A percentile compares a stretch with the other conserved stretches of the same genome.
Conservation (phyloP, 2,113 vertebrate genomes). For the Myanophis thanlyinensis region DNA sequence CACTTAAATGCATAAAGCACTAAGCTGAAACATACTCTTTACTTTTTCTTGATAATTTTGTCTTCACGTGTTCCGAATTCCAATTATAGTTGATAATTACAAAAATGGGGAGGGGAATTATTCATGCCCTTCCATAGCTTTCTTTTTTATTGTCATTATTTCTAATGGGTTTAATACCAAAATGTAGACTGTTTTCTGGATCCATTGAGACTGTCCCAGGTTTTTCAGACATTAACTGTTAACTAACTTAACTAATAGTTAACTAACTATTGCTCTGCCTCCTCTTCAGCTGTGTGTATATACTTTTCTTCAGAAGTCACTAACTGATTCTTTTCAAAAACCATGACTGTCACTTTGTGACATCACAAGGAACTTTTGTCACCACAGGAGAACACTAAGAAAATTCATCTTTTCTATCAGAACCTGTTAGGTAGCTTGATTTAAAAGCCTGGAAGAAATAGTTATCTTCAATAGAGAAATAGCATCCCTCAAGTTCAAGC, state of each 20-base stretch:
- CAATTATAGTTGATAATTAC: not conserved
- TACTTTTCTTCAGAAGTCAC: not conserved
- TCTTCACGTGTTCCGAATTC: not conserved
- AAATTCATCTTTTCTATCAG: not conserved
- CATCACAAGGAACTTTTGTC: not conserved
- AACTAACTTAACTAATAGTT: too few species aligned
- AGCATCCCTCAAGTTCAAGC: not conserved
- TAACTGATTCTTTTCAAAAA: not conserved
- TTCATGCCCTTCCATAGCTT: not conserved
- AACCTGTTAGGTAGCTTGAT: not conserved
- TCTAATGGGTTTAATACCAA: not conserved
- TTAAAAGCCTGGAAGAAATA: not conserved
- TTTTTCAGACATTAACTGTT: too few species aligned
- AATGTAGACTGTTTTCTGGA: conserved; percentile 30
- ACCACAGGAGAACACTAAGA: accelerated
- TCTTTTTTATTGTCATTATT: not conserved
- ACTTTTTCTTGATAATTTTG: not conserved
- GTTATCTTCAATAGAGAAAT: not conserved
- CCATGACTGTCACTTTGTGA: not conserved
- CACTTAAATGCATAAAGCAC: not conserved
- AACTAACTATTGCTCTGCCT: too few species aligned
- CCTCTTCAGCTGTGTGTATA: not conserved
- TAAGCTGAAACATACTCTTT: not conserved
- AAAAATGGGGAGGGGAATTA: not conserved
- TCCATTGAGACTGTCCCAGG: not conserved